phyloP scores from a whole-genome alignment of 30 jellyfish, hydroid and myxozoan species.

The Phacellophora camtschatica region DNA sequence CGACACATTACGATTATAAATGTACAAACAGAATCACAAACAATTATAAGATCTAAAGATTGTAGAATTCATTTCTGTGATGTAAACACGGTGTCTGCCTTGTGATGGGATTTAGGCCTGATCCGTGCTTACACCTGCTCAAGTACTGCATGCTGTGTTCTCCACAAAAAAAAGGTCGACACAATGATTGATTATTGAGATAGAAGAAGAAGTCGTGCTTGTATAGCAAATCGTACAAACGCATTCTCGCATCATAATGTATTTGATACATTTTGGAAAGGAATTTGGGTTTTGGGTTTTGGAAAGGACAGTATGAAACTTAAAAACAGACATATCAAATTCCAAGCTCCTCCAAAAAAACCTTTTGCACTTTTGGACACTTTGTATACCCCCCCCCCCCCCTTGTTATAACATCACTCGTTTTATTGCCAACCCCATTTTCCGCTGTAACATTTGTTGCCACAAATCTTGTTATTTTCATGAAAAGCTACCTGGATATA shows the following conservation, averaged over 20 bases:
- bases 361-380: no score
- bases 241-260: no score
- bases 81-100: constrained; percentile 23
- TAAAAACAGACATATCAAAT: no score
- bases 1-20: constrained; percentile 13
- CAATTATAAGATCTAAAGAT: constrained; percentile 25
- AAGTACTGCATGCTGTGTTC: constrained; percentile 32
- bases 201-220: not conserved
- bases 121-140: constrained; percentile 28
- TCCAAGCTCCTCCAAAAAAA: no score
- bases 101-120: constrained; percentile 20
- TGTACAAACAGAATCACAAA: constrained; percentile 25
- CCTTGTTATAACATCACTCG: no score
- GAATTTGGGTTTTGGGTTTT: no score
- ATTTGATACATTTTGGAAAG: no score
- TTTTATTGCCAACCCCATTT: no score
- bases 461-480: not conserved
- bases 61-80: not conserved
- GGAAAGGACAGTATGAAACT: no score
- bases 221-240: no score
- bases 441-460: not conserved
- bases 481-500: no score
- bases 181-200: constrained; percentile 18
- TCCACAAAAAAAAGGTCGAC: constrained; percentile 24
- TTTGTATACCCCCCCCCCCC: no score